These are phyloP conservation scores for Drosophila tripunctata DNA, from an alignment of 2,888 invertebrate genomes.

Conservation along the genomic window DNA sequence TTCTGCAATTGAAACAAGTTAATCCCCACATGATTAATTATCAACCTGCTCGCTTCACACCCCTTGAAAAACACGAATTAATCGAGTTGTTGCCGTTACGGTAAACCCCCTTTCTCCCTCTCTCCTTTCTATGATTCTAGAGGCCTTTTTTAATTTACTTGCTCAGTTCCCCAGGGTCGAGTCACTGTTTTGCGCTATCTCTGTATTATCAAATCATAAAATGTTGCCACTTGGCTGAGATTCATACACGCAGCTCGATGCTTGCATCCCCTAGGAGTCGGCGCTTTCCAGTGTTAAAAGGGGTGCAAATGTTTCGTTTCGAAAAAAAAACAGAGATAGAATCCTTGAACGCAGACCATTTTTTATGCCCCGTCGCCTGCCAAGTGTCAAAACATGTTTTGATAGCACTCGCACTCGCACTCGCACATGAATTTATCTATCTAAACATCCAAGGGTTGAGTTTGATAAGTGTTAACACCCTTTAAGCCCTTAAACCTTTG, in stretches of 20 bases:
- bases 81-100: conserved; percentile 53
- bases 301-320: no score
- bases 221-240: conserved; percentile 81
- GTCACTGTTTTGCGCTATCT: conserved; percentile 51
- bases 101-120: background rate
- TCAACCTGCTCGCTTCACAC: conserved; percentile 59
- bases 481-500: conserved; percentile 39
- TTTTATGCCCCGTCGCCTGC: conserved; percentile 79
- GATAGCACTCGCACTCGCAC: conserved; percentile 65
- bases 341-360: conserved; percentile 60
- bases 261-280: conserved; percentile 36
- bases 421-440: conserved; percentile 42
- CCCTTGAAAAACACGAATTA: conserved; percentile 59
- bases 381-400: conserved; percentile 83
- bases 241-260: conserved; percentile 15
- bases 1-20: conserved; percentile 59
- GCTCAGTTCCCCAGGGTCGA: conserved; percentile 54
- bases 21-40: conserved; percentile 79
- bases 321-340: background rate
- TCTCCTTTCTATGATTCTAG: background rate
- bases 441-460: conserved; percentile 24
- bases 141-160: conserved; percentile 72
- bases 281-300: conserved; percentile 25
- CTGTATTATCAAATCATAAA: conserved; percentile 84
- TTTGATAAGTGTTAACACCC: conserved; percentile 60